These are phyloP conservation scores for Dallia pectoralis DNA, from an alignment of 2,797 vertebrate species.

Conservation along the genomic window DNA sequence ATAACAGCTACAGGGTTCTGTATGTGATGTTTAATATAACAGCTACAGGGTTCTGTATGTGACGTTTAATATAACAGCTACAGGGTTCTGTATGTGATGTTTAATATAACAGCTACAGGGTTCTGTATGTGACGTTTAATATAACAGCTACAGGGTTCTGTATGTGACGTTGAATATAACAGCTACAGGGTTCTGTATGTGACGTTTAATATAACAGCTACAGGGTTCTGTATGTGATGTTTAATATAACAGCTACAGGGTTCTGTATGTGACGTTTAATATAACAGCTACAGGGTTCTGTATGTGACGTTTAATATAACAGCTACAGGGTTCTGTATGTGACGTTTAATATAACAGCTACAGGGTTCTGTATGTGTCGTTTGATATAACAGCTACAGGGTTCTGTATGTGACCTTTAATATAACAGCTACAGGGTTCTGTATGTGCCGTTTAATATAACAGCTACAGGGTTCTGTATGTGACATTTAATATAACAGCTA, in stretches of 20 bases:
- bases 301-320: no score
- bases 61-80: no score
- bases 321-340: slow-evolving; percentile 41
- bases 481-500: no score
- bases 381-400: slow-evolving; percentile 42
- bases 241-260: slow-evolving; percentile 42
- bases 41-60: slow-evolving; percentile 41
- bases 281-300: slow-evolving; percentile 39
- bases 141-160: slow-evolving; percentile 39
- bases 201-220: no score
- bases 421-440: slow-evolving; percentile 39
- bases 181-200: slow-evolving; percentile 41
- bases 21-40: no score
- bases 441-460: no score
- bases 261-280: no score
- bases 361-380: slow-evolving; percentile 43
- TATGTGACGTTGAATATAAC: no score
- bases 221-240: slow-evolving; percentile 43
- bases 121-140: no score
- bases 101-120: slow-evolving; percentile 42
- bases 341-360: no score
- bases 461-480: slow-evolving; percentile 41
- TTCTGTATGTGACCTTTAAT: no score
- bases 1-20: slow-evolving; percentile 39
- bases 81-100: slow-evolving; percentile 43